Evolutionary conservation across 2,888 invertebrate genomes (phyloP).

Genomic region (Gibbula magus): DNA sequence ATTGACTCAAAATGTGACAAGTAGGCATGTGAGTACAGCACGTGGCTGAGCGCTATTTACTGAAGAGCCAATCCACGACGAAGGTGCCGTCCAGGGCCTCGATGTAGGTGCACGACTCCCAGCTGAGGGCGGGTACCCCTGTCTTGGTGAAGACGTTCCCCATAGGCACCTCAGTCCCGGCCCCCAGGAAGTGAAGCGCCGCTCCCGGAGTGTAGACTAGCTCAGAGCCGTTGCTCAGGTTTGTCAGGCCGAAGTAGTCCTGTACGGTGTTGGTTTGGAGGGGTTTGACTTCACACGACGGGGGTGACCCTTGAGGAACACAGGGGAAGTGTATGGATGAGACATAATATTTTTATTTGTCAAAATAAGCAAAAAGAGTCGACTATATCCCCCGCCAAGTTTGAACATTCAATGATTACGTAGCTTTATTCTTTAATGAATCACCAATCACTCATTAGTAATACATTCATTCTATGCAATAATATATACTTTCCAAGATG

Average conservation of each 20-base stretch:
- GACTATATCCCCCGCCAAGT: no score
- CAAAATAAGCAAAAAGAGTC: no score
- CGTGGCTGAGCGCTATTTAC: background rate
- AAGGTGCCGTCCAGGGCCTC: slow-evolving; percentile 48
- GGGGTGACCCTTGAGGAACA: background rate
- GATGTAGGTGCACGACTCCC: slow-evolving; percentile 58
- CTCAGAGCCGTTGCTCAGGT: slow-evolving; percentile 26
- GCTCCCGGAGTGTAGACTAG: slow-evolving; percentile 45
- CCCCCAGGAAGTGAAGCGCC: slow-evolving; percentile 44
- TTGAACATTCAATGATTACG: no score
- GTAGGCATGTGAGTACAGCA: no score
- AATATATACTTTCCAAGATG: no score
- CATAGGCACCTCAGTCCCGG: slow-evolving; percentile 39
- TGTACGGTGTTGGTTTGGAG: slow-evolving; percentile 32
- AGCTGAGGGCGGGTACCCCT: slow-evolving; percentile 49
- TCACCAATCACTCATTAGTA: no score
- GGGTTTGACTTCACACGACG: slow-evolving; percentile 38
- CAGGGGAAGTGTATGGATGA: no score
- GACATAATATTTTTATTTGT: no score
- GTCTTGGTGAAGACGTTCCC: slow-evolving; percentile 38
- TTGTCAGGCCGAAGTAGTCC: slow-evolving; percentile 47
- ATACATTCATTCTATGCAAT: no score
- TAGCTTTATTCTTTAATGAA: no score
- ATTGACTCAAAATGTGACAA: no score
- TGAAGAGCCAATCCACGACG: slow-evolving; percentile 54